Evolutionary conservation across 1,140 invertebrate species (phyloP).

Genomic region (Neodiprion pinetum): DNA sequence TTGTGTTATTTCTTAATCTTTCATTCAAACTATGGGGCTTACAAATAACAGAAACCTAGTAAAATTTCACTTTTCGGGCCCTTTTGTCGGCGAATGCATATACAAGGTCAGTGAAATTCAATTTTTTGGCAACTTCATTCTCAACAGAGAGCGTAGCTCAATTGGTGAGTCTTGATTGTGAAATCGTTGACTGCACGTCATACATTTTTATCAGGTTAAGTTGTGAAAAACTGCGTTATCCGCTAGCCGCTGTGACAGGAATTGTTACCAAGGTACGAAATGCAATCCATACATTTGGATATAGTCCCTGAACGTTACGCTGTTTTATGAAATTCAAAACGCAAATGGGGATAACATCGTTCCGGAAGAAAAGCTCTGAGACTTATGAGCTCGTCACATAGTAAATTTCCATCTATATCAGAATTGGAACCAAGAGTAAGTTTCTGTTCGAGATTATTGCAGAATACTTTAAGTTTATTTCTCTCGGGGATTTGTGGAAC

Average conservation of each 20-base stretch:
- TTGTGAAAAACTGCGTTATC: constrained; percentile 35
- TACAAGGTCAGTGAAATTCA: constrained; percentile 6
- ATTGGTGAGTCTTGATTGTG: constrained; percentile 27
- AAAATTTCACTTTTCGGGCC: constrained; percentile 4
- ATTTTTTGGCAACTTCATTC: constrained; percentile 27
- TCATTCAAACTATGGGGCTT: neutral
- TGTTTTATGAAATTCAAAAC: constrained; percentile 29
- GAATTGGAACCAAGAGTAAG: constrained; percentile 23
- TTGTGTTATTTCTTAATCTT: constrained; percentile 7
- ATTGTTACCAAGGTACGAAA: constrained; percentile 17
- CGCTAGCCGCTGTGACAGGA: constrained; percentile 30
- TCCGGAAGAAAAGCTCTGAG: constrained; percentile 25
- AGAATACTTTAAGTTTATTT: constrained; percentile 24
- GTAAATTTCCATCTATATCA: constrained; percentile 23
- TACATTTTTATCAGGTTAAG: constrained; percentile 32
- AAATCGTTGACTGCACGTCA: constrained; percentile 27
- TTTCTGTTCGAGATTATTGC: constrained; percentile 21
- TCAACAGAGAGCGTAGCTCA: constrained; percentile 28
- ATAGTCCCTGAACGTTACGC: constrained; percentile 27
- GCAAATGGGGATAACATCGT: constrained; percentile 20
- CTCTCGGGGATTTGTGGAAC: constrained; percentile 19
- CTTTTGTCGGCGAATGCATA: constrained; percentile 6
- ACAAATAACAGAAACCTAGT: neutral
- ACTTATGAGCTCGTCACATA: constrained; percentile 29
- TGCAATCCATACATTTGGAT: constrained; percentile 29